Evolutionary conservation across 2,113 vertebrate species (phyloP).

Genomic region (Arothron firmamentum): DNA sequence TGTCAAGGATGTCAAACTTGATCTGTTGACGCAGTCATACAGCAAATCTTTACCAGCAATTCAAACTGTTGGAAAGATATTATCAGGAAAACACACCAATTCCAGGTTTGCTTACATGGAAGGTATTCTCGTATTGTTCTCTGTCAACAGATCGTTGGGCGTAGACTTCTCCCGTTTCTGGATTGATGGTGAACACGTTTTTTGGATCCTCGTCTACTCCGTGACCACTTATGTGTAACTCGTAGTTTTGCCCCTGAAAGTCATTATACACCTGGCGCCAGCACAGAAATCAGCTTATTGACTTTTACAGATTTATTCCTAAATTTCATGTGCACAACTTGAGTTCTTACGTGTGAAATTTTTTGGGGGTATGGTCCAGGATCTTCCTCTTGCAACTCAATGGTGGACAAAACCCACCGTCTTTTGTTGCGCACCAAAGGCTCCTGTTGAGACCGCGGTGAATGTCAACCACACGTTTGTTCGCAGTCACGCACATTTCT

Average conservation of each 20-base stretch:
- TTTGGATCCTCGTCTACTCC: slow-evolving; percentile 68
- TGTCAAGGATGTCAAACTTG: slow-evolving; percentile 64
- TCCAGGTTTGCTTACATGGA: slow-evolving; percentile 65
- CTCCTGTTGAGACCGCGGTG: slow-evolving; percentile 36
- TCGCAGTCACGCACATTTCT: background rate
- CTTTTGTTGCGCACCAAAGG: slow-evolving; percentile 73
- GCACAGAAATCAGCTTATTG: slow-evolving; percentile 10
- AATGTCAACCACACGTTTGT: slow-evolving; percentile 3
- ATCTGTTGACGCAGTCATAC: slow-evolving; percentile 64
- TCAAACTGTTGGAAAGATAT: background rate
- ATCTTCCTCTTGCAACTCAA: slow-evolving; percentile 78
- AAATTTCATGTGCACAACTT: background rate
- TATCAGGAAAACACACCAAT: background rate
- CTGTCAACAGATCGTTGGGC: slow-evolving; percentile 68
- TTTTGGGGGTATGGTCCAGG: slow-evolving; percentile 69
- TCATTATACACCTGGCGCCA: slow-evolving; percentile 69
- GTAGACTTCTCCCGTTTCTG: slow-evolving; percentile 46
- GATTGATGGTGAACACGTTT: slow-evolving; percentile 70
- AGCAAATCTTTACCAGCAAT: background rate
- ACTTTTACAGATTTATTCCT: background rate
- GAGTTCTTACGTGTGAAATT: slow-evolving; percentile 61
- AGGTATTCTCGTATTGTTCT: slow-evolving; percentile 44
- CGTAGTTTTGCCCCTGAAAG: background rate
- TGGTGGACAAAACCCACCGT: slow-evolving; percentile 80
- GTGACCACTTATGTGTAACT: slow-evolving; percentile 71